Evolutionary conservation across 1,140 invertebrate species (phyloP).

Genomic region (Cryptotermes secundus): DNA sequence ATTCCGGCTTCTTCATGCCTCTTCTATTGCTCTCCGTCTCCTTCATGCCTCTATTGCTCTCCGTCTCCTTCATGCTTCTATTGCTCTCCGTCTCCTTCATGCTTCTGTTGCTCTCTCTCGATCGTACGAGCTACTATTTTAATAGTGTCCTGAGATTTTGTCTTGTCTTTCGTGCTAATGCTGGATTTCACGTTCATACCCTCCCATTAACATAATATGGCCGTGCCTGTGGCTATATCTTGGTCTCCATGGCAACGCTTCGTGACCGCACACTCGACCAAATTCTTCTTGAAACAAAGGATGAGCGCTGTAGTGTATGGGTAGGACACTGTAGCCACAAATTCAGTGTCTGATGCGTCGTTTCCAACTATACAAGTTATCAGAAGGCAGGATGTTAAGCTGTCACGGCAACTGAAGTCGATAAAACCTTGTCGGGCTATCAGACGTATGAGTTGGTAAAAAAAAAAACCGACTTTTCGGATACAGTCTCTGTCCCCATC

Average conservation of each 20-base stretch:
- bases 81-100: not conserved
- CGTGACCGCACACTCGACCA: not conserved
- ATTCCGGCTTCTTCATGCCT: too few relatives aligned
- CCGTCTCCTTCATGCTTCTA: not conserved
- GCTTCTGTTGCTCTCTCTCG: not conserved
- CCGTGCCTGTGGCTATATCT: not conserved
- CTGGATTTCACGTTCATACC: slow-evolving; percentile 2
- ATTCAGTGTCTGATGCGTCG: too few relatives aligned
- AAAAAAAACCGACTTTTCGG: too few relatives aligned
- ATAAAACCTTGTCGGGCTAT: too few relatives aligned
- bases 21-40: not conserved
- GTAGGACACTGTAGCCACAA: too few relatives aligned
- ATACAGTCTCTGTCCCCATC: too few relatives aligned
- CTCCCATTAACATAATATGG: slow-evolving; percentile 13
- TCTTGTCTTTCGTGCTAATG: not conserved
- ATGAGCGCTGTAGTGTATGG: not conserved
- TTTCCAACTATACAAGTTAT: too few relatives aligned
- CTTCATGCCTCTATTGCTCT: not conserved
- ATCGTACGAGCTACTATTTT: not conserved
- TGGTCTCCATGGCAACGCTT: not conserved
- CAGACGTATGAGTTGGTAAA: too few relatives aligned
- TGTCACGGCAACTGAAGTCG: too few relatives aligned
- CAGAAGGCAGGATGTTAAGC: too few relatives aligned
- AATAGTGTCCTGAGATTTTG: not conserved
- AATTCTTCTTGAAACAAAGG: slow-evolving; percentile 7